Base-by-base conservation (phyloP, 2,888 invertebrate species). In the Drosophila trichaetosa region DNA sequence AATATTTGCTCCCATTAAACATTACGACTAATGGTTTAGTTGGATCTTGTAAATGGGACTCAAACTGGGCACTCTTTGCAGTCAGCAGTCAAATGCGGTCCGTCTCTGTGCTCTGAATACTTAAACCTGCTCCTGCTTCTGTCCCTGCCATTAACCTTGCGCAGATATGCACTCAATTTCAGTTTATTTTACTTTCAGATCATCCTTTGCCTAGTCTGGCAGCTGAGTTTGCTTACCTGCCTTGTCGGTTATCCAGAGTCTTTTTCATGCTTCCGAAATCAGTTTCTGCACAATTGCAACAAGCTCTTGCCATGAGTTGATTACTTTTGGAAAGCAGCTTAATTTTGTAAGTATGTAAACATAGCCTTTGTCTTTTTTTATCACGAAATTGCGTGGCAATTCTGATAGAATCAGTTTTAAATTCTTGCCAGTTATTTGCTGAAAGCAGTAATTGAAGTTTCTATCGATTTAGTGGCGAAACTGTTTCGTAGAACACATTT, bases 111-210 rank as follows among this genome's bases (percentile, higher is more conserved):
- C 57, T 21, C 29, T 49, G 79, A 63, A 77, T 80, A 68, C 66
- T 71, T 67, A 70, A 69, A 61, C 71, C 52, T 60, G 34, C 4
- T 49, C 24, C n/a, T 33, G 13, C 34, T 5, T 1, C 8, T 29
- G 38, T 1, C 36, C 63, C 11, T 54, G 58, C 34, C 54, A 61
- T 40, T 58, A 54, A 54, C 18, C 54, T 46, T 46, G 46, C 46
- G 46, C 27, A 65, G 61, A 60, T 60, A 49, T 87, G 74, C 82
- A 83, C 73, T 89, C 84, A 83, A 85, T 79, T 85, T 83, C 79
- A 83, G 74, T 87, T 89, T 87, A 67, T 87, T 89, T 83, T 81
- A 79, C 76, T 72, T 87, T 72, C 76, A 67, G 87, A 84, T 89
- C 89, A 89, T 87, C 81, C 76, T 72, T 73, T 67, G 71, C 58